phyloP scores from a whole-genome alignment of 2,113 vertebrate species.

The Cyphomyrus discorhynchus region DNA sequence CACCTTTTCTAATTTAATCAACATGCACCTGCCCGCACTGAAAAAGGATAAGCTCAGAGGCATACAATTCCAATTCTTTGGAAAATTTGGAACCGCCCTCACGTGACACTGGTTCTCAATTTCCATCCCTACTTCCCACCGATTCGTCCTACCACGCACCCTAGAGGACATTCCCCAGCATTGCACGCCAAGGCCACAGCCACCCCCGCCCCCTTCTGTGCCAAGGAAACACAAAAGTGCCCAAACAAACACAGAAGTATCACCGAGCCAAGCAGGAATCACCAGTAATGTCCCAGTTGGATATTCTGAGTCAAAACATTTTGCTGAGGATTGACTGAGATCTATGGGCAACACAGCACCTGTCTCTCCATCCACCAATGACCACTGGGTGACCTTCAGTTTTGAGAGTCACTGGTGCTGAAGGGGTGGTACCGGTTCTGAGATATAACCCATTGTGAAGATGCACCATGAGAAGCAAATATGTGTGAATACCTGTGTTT shows the following conservation, averaged over 20 bases:
- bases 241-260: not conserved
- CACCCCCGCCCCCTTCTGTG: not conserved
- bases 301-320: not conserved
- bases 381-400: not conserved
- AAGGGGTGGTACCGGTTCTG: not conserved
- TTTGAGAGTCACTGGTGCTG: not conserved
- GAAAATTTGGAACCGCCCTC: too few species aligned
- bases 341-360: not conserved
- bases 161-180: not conserved
- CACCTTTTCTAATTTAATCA: too few species aligned
- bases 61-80: too few species aligned
- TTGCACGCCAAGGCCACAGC: not conserved
- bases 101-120: too few species aligned
- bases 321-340: not conserved
- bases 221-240: not conserved
- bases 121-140: not conserved
- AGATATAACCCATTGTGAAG: not conserved
- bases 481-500: not conserved
- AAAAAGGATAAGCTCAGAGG: too few species aligned
- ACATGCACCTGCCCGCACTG: too few species aligned
- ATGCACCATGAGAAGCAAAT: not conserved
- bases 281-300: not conserved
- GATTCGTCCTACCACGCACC: not conserved
- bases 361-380: not conserved
- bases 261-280: not conserved